Percentiles rank a stretch among this genome's conserved stretches.
These are phyloP conservation scores for Plebejus argus DNA, from an alignment of 2,888 invertebrate genomes.

Conservation along the genomic window DNA sequence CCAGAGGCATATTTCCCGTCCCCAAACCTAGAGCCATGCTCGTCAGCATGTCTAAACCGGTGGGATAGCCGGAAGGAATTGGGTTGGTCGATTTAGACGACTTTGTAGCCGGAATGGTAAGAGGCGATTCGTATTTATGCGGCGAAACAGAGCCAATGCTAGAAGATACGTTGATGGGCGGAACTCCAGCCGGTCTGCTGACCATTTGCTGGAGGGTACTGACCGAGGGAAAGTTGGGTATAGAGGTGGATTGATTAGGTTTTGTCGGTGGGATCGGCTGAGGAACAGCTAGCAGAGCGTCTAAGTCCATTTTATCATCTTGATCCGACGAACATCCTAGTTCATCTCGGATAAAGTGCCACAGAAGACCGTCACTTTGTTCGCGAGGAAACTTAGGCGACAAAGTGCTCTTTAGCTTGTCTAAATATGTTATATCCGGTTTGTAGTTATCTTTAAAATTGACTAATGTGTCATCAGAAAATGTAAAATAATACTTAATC, in stretches of 20 bases:
- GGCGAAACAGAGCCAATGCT: slow-evolving; percentile 73
- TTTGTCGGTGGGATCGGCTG: slow-evolving; percentile 75
- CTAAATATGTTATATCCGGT: slow-evolving; percentile 88
- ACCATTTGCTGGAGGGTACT: slow-evolving; percentile 78
- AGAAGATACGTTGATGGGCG: slow-evolving; percentile 73
- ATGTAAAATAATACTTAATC: slow-evolving; percentile 90
- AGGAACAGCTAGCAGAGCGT: slow-evolving; percentile 81
- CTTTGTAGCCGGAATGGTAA: slow-evolving; percentile 81
- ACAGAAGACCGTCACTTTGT: slow-evolving; percentile 87
- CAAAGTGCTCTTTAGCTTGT: slow-evolving; percentile 91
- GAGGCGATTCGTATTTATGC: slow-evolving; percentile 79
- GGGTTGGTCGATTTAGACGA: slow-evolving; percentile 79
- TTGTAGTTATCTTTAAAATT: slow-evolving; percentile 83
- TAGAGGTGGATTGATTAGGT: slow-evolving; percentile 61
- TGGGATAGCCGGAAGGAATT: slow-evolving; percentile 73
- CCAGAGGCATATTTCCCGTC: slow-evolving; percentile 67
- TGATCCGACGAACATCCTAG: slow-evolving; percentile 84
- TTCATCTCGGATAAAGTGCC: slow-evolving; percentile 89
- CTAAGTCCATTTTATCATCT: slow-evolving; percentile 85
- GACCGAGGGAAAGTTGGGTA: slow-evolving; percentile 73
- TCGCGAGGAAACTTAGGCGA: slow-evolving; percentile 91
- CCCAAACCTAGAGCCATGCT: slow-evolving; percentile 77
- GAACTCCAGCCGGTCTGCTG: slow-evolving; percentile 73
- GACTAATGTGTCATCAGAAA: slow-evolving; percentile 68
- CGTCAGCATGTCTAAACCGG: slow-evolving; percentile 75